phyloP scores from a whole-genome alignment of 2,113 vertebrate genomes.

The Hirundichthys speculiger region DNA sequence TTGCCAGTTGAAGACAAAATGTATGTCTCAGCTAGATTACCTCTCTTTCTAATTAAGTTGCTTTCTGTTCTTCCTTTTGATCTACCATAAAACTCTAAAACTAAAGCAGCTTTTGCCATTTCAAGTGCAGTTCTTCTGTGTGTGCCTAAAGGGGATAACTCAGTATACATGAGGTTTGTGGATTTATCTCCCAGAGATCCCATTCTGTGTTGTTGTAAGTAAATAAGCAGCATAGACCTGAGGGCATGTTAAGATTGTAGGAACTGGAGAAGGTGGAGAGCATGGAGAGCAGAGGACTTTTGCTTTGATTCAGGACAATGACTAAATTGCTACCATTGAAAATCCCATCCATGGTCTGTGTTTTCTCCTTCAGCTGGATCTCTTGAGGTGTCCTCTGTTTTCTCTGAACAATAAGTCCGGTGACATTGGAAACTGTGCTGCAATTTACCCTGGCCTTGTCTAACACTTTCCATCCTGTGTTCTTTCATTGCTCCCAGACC shows the following conservation, averaged over 20 bases:
- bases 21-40: conserved; percentile 46
- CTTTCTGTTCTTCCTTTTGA: conserved; percentile 34
- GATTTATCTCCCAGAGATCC: conserved; percentile 42
- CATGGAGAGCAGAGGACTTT: conserved; percentile 42
- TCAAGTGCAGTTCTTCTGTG: conserved; percentile 13
- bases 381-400: conserved; percentile 25
- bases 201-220: conserved; percentile 52
- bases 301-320: conserved; percentile 43
- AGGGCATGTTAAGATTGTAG: conserved; percentile 54
- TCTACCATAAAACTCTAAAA: conserved; percentile 24
- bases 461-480: conserved; percentile 1
- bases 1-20: conserved; percentile 37
- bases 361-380: conserved; percentile 42
- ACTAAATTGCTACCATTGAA: conserved; percentile 59
- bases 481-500: conserved; percentile 12
- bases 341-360: conserved; percentile 48
- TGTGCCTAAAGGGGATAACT: conserved; percentile 30
- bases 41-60: conserved; percentile 46
- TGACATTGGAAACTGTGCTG: conserved; percentile 36
- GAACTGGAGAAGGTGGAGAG: conserved; percentile 53
- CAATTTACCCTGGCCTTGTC: conserved; percentile 28
- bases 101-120: conserved; percentile 28
- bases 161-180: conserved; percentile 39
- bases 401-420: conserved; percentile 28
- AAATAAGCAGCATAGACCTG: conserved; percentile 65